Conservation (phyloP, 1,140 invertebrate genomes). For the Brachionus plicatilis region DNA sequence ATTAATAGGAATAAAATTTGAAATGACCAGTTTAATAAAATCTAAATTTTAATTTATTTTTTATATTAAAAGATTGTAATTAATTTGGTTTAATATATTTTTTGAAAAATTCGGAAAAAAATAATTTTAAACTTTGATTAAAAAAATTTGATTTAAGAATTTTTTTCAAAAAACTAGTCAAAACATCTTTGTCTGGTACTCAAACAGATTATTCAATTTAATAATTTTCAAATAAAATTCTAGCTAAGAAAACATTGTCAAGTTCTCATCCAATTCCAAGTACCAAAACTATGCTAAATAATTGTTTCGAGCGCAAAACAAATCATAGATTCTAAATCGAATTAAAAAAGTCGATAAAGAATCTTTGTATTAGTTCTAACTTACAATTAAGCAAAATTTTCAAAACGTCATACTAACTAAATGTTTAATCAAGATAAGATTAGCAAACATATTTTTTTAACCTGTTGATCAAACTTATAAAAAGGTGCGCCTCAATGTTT, state of each 20-base stretch:
- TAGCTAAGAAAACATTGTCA: not conserved
- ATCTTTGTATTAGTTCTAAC: not conserved
- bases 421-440: not conserved
- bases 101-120: too few relatives aligned
- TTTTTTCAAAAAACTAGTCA: too few relatives aligned
- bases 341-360: not conserved
- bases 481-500: not conserved
- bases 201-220: too few relatives aligned
- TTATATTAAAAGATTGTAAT: too few relatives aligned
- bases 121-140: too few relatives aligned
- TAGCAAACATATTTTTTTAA: not conserved
- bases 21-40: too few relatives aligned
- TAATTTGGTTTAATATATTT: too few relatives aligned
- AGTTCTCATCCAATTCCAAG: not conserved
- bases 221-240: too few relatives aligned
- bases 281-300: not conserved
- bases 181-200: too few relatives aligned
- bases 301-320: not conserved
- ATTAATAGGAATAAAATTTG: too few relatives aligned
- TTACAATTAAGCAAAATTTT: not conserved
- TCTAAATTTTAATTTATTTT: too few relatives aligned
- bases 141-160: too few relatives aligned
- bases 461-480: not conserved
- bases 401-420: not conserved
- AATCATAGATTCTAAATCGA: not conserved